Evolutionary conservation across 2,888 invertebrate species (phyloP), one percentile per base, ranked within the genome.

Genomic region (Dynastes tityus): DNA sequence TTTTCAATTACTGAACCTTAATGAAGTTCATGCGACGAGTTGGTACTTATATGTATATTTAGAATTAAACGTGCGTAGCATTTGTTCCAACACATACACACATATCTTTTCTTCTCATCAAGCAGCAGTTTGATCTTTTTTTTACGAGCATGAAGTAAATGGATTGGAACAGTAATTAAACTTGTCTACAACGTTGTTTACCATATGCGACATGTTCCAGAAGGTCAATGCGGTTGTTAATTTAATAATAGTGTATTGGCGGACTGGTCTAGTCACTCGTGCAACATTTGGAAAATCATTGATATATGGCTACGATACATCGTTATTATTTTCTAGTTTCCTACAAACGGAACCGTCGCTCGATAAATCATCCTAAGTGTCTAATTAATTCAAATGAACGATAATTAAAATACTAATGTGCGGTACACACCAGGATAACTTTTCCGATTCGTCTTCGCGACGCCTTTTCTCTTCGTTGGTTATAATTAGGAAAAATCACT

Each of bases 51-150:
- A 73, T 58, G 40, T 73, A 73, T 73, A 58, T 58, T 58, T 73
- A 73, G 40, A 58, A 58, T 22, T 53, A 40, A 73, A 58, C 58
- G 40, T 73, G 73, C 58, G 68, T 73, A 58, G 58, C 73, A 73
- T 73, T 73, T 73, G 73, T 73, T 73, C 37, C 40, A 73, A 40
- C 58, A 5, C 73, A 58, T 29, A 40, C 58, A 5, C 73, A 58
- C n/a, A 61, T 74, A 61, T 74, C 61, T 61, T 45, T 45, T 74
- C 73, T 45, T 74, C 61, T 45, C 61, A 61, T 61, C 61, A 49
- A 74, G 73, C n/a, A 74, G 61, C 61, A 74, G 73, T 74, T 63
- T 74, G 61, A 74, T 74, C 61, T 61, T 74, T 74, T 68, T 74
- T 58, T 27, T 74, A 61, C 45, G 45, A 27, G 45, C 58, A 45